Evolutionary conservation across 2,113 vertebrate species (phyloP).

Genomic region (Aix galericulata): DNA sequence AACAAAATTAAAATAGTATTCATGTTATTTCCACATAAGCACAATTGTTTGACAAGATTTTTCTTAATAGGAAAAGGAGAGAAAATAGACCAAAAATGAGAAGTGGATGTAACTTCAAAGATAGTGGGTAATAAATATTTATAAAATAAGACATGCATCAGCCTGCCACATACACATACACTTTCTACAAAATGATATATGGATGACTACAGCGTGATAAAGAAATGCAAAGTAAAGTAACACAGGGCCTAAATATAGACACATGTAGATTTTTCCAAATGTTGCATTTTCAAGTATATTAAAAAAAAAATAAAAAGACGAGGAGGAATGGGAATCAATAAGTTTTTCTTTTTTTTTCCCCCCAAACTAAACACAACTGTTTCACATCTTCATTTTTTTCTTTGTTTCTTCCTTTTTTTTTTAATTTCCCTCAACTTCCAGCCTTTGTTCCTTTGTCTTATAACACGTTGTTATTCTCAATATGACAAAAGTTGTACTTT

Average conservation of each 20-base stretch:
- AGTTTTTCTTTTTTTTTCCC: not conserved
- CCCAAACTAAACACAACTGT: conserved; percentile 4
- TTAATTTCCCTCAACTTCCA: conserved; percentile 19
- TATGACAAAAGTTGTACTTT: not conserved
- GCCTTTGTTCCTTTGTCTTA: conserved; percentile 49
- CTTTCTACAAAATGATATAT: conserved; percentile 64
- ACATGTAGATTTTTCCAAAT: conserved; percentile 50
- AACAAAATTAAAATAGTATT: conserved; percentile 19
- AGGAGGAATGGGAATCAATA: not conserved
- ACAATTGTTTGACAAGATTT: conserved; percentile 27
- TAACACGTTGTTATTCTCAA: not conserved
- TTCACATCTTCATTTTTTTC: conserved; percentile 32
- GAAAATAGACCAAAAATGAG: conserved; percentile 6
- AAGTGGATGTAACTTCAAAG: conserved; percentile 70
- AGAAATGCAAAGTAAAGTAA: conserved; percentile 72
- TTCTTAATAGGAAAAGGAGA: conserved; percentile 3
- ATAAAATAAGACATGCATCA: conserved; percentile 76
- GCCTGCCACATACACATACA: conserved; percentile 52
- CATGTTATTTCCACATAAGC: conserved; percentile 34
- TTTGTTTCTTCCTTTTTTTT: conserved; percentile 12
- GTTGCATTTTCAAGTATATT: conserved; percentile 10
- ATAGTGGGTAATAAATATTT: conserved; percentile 78
- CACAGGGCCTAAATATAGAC: conserved; percentile 54
- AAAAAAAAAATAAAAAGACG: not conserved
- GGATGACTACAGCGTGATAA: conserved; percentile 68